phyloP scores from a whole-genome alignment of 2,113 vertebrate species.

The Antechinus stuartii region DNA sequence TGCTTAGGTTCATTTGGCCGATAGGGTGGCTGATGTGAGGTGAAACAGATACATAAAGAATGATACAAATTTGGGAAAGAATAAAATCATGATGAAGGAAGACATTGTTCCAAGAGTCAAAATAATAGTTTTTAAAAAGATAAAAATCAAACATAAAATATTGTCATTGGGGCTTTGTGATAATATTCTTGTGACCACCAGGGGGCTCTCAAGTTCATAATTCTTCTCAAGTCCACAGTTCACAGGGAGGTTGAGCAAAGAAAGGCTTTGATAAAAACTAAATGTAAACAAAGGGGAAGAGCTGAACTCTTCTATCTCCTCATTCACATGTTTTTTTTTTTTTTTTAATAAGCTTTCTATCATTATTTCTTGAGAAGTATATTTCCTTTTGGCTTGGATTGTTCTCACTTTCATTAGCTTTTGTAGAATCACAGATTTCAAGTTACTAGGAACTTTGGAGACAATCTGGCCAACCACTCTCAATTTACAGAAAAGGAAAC shows the following conservation, averaged over 20 bases:
- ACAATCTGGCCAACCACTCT: not conserved
- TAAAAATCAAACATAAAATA: not conserved
- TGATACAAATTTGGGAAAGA: not conserved
- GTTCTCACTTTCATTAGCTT: not conserved
- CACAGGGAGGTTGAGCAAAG: slow-evolving; percentile 6
- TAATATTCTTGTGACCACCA: not conserved
- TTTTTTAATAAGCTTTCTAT: not conserved
- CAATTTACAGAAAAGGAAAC: not conserved
- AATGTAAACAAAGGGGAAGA: not conserved
- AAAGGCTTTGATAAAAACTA: not conserved
- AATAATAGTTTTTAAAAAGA: not conserved
- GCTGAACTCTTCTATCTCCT: not conserved
- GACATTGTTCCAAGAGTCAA: not conserved
- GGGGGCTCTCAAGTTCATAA: slow-evolving; percentile 43
- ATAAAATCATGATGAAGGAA: not conserved
- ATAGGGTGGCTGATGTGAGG: not conserved
- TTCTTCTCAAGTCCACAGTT: not conserved
- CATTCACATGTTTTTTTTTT: not conserved
- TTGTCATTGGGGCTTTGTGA: not conserved
- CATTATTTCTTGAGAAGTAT: not conserved
- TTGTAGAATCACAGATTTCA: not conserved
- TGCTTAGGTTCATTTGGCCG: not conserved
- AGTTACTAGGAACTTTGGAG: not conserved
- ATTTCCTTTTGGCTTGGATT: not conserved
- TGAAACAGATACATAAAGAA: not conserved